Base-by-base conservation (phyloP, 1,140 invertebrate species). In the Zaprionus tsacasi region DNA sequence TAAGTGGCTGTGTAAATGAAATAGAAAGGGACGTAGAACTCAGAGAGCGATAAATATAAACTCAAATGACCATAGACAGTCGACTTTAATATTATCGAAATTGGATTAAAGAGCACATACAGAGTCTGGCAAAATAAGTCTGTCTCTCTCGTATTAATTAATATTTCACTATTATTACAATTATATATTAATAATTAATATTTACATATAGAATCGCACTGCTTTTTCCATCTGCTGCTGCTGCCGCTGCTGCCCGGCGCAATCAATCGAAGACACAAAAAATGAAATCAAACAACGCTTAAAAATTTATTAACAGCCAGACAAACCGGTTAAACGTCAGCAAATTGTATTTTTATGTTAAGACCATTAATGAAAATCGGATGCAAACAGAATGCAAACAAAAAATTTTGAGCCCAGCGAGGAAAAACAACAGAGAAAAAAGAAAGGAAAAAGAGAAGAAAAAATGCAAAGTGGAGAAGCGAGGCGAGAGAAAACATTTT, bases 261-360 rank as follows among this genome's bases (percentile, higher is more conserved):
- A 30, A 30, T 55, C 54, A 67, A 59, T 67, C 54, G 36, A 71
- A 35, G 15, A 36, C 3, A 58, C 70, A 71, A 87, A 79, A 82
- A 82, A 77, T 74, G 60, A 77, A 87, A 87, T 87, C 82, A 87
- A 87, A 87, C 73, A 87, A 64, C 83, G 83, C 79, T 87, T 82
- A 80, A 87, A 82, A 78, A 87, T 87, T 88, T 82, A 87, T 88
- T 82, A 82, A 82, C 70, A 57, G 76, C 72, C 76, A 76, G 82
- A 68, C 82, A 80, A 88, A 63, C 77, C 79, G 82, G 83, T 88
- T 87, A 87, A 87, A 87, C 70, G 83, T 78, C 83, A 87, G 82
- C 80, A 87, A 87, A 87, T 87, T 87, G 82, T 87, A 87, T 87
- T 87, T 87, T 87, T 88, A 87, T 87, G 82, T 87, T 88, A 88